Base-by-base conservation (phyloP, 1,140 invertebrate species). In the Branchinecta lynchi region DNA sequence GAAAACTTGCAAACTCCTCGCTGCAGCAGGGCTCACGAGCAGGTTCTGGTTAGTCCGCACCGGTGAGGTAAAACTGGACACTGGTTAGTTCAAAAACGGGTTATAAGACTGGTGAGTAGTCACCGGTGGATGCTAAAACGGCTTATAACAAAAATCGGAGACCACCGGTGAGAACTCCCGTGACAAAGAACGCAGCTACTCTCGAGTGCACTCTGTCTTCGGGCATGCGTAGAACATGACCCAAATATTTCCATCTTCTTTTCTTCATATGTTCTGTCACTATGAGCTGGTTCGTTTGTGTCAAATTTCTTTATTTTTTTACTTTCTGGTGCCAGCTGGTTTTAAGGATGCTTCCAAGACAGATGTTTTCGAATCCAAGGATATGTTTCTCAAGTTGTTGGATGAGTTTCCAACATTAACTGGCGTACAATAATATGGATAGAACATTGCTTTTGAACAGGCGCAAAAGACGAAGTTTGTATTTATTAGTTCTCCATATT, bases 181-280 rank as follows among this genome's bases (percentile, higher is more conserved):
- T n/a, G n/a, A n/a, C n/a, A n/a, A n/a, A n/a, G n/a, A n/a, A n/a
- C n/a, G n/a, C n/a, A n/a, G n/a, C n/a, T n/a, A 51, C 46, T 51
- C 46, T 51, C n/a, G 46, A 51, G 46, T 9, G 46, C 46, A 9
- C 9, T 51, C 46, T 51, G 46, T 51, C 46, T 51, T 51, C 46
- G 46, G 46, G 46, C 46, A 51, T 51, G 46, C 46, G 46, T 51
- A 51, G 46, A 51, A 51, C 46, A 51, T 51, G 46, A 51, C 46
- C 46, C 46, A 51, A 51, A 51, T 51, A n/a, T 51, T 9, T 51
- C 46, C 9, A 51, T 51, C 46, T 51, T 51, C 46, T 9, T 51
- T 51, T 9, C 46, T 51, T 51, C 46, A 51, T n/a, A 51, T 9
- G 9, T 51, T 51, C 46, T n/a, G 46, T 51, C 46, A 51, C 46